phyloP scores from a whole-genome alignment of 2,797 vertebrate species.

The Sebastes goodei region DNA sequence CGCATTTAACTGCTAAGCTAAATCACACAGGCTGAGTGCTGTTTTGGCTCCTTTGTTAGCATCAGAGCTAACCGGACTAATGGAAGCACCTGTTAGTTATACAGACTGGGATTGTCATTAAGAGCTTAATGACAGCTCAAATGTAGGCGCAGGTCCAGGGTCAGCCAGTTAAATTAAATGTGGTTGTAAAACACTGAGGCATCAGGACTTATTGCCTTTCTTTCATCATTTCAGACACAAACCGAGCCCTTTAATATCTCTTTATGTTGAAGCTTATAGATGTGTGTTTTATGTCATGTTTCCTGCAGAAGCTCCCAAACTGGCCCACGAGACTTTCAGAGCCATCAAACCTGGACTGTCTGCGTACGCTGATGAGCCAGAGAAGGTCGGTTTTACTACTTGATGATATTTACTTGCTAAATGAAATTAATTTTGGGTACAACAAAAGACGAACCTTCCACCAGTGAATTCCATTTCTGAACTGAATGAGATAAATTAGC shows the following conservation, averaged over 20 bases:
- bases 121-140: constrained; percentile 51
- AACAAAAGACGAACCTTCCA: neutral
- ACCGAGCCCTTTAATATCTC: neutral
- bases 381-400: constrained; percentile 76
- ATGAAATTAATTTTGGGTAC: neutral
- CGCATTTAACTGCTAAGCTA: constrained; percentile 71
- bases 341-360: constrained; percentile 94
- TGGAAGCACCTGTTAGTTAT: constrained; percentile 70
- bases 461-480: too few relatives aligned
- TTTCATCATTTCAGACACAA: neutral
- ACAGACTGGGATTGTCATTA: constrained; percentile 47
- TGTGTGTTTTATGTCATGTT: neutral
- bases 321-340: constrained; percentile 89
- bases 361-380: constrained; percentile 90
- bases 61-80: constrained; percentile 53
- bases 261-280: neutral
- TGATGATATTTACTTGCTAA: too few relatives aligned
- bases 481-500: neutral
- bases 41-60: constrained; percentile 79
- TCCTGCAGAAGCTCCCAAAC: constrained; percentile 84
- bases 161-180: neutral
- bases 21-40: constrained; percentile 73
- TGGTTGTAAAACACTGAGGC: neutral
- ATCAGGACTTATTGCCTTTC: neutral
- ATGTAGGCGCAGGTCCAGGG: constrained; percentile 35